phyloP scores from a whole-genome alignment of 1,140 invertebrate genomes.

The Pseudachorutes palmiensis region DNA sequence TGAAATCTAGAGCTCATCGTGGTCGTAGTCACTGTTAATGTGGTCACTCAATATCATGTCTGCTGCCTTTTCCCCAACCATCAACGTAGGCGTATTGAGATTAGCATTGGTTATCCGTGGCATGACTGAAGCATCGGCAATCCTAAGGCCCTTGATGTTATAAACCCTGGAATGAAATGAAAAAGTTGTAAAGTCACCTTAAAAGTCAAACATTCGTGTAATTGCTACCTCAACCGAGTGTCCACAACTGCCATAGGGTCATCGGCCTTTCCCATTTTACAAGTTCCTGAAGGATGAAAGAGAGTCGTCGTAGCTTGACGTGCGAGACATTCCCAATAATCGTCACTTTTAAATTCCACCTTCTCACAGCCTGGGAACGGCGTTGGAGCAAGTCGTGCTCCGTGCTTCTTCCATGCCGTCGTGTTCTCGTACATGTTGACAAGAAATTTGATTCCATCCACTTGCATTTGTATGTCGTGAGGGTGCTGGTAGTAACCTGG shows the following conservation, averaged over 20 bases:
- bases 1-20: background rate
- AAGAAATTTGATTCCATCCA: constrained; percentile 24
- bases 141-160: background rate
- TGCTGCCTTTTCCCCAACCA: constrained; percentile 6
- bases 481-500: constrained; percentile 45
- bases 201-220: background rate
- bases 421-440: constrained; percentile 12
- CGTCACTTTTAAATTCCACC: constrained; percentile 11
- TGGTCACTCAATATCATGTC: constrained; percentile 4
- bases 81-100: background rate
- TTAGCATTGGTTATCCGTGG: constrained; percentile 6
- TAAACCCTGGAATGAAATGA: background rate
- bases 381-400: background rate
- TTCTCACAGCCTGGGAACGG: constrained; percentile 21
- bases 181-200: background rate
- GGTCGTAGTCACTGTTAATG: background rate
- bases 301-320: constrained; percentile 5
- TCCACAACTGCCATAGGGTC: constrained; percentile 8
- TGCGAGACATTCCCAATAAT: constrained; percentile 25
- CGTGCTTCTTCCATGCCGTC: background rate
- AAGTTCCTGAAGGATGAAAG: constrained; percentile 6
- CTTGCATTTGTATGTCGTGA: constrained; percentile 36
- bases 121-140: background rate
- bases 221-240: background rate
- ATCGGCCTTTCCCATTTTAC: constrained; percentile 5